phyloP scores from a whole-genome alignment of 1,140 invertebrate species.

The Neodiprion pinetum region DNA sequence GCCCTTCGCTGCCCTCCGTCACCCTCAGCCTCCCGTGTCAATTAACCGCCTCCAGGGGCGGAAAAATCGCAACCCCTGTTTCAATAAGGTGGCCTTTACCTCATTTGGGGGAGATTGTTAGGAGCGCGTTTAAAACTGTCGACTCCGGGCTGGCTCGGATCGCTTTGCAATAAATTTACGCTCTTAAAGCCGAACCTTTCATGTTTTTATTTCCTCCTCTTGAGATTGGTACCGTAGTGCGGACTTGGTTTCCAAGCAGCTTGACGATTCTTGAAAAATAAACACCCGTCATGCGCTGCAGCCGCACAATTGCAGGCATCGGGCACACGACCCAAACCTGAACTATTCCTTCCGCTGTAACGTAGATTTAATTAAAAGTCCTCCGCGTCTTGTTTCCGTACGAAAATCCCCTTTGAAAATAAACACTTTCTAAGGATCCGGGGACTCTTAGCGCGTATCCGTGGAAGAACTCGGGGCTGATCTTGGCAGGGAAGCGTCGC shows the following conservation, averaged over 20 bases:
- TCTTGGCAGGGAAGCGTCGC: no score
- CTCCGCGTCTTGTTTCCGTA: background rate
- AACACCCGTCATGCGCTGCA: background rate
- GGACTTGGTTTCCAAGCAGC: constrained; percentile 30
- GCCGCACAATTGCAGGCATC: constrained; percentile 9
- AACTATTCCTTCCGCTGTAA: constrained; percentile 21
- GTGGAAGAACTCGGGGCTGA: background rate
- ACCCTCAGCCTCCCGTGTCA: constrained; percentile 49
- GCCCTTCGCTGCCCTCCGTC: constrained; percentile 43
- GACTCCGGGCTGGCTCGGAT: constrained; percentile 39
- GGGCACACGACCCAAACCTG: background rate
- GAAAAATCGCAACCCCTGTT: constrained; percentile 63
- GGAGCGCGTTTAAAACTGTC: constrained; percentile 59
- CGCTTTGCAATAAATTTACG: constrained; percentile 56
- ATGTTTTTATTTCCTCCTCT: background rate
- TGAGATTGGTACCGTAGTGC: background rate
- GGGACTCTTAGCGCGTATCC: background rate
- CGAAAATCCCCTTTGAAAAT: background rate
- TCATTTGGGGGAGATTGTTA: constrained; percentile 62
- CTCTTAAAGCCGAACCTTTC: constrained; percentile 25
- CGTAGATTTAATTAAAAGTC: constrained; percentile 7
- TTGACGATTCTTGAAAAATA: background rate
- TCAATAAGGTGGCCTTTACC: constrained; percentile 64
- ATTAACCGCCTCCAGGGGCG: constrained; percentile 58
- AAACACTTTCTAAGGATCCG: background rate